Base-by-base conservation (phyloP, 1,140 invertebrate genomes). In the Papilio glaucus region DNA sequence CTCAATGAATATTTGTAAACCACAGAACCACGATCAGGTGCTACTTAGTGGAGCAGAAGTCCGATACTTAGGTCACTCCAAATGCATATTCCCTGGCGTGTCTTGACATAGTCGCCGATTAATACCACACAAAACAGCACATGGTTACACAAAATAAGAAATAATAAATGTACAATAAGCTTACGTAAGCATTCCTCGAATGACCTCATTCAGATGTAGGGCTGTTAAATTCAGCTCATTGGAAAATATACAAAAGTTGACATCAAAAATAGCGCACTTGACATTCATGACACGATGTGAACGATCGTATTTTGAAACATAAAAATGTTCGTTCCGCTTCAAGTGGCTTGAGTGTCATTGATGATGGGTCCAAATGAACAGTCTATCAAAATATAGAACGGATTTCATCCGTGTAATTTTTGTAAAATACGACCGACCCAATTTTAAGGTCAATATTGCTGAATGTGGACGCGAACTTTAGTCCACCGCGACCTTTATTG, bases 401-500 rank as follows among this genome's bases (percentile, higher is more conserved):
- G 61, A 38, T 63, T 39, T 29, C 61, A 63, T 39, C 61, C 15
- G 29, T 33, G 18, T 63, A 26, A 63, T 63, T 63, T 63, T 63
- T 63, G 61, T 63, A 21, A 63, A 63, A 63, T 38, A 63, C 29
- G 37, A 63, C 29, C 61, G 61, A 63, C 61, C 61, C 61, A 38
- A 63, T 63, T 63, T 37, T 5, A n/a, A 37, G 15, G 33, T 62
- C 26, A 62, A 63, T 33, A 39, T 63, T 15, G 29, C n/a, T 12
- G 29, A 63, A 33, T 63, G 21, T 33, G n/a, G 18, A 18, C 18
- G 12, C 18, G 7, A 12, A 29, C 15, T 39, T 63, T 18, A 63
- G 8, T 38, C 6, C 37, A 63, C 37, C 15, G 37, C 29, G 12
- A 38, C 26, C 37, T 63, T 63, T 10, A 38, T 63, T 4, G 13